Base-by-base conservation (phyloP, 1,140 invertebrate species). In the Ips typographus region DNA sequence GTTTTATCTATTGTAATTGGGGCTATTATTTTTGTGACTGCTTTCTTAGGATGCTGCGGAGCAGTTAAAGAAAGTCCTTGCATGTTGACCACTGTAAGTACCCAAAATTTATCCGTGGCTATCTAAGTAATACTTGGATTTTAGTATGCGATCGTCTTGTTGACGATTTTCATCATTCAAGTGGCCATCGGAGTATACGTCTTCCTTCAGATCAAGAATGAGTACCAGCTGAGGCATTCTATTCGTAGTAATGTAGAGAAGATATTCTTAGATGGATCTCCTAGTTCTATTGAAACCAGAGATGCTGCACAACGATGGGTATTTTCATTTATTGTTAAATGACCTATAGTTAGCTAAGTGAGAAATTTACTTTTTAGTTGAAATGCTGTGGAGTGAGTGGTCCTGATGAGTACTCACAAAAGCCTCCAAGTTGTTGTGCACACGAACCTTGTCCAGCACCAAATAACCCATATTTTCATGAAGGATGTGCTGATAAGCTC, bases 31-130 rank as follows among this genome's bases (percentile, higher is more conserved):
- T 92, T 94, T 77, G 78, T 94, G 59, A 90, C 94, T 44, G 87
- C 92, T 0, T 94, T 93, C 81, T 90, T 94, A 71, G 94, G 94
- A 72, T 95, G 93, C 80, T 95, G 92, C 80, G 94, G 94, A 40
- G 93, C 93, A 1, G 83, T 90, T 42, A 89, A 87, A 77, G 92
- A 94, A 79, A 94, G 88, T 77, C 88, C 92, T 73, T 92, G 90
- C 77, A 89, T 95, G 86, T 86, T 92, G 40, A 82, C 92, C 47
- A 90, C 88, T 75, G 90, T 92, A 84, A 84, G 79, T 65, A 5
- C 3, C 2, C n/a, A 53, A 64, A 36, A n/a, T 59, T 38, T 47
- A 36, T 36, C 42, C 1, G 43, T 40, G 37, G 3, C 22, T 52
- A 64, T 39, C 37, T 39, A 39, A 2, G 56, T 40, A 53, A 41